Conservation (phyloP, 1,140 invertebrate species). For the Zaprionus capensis region DNA sequence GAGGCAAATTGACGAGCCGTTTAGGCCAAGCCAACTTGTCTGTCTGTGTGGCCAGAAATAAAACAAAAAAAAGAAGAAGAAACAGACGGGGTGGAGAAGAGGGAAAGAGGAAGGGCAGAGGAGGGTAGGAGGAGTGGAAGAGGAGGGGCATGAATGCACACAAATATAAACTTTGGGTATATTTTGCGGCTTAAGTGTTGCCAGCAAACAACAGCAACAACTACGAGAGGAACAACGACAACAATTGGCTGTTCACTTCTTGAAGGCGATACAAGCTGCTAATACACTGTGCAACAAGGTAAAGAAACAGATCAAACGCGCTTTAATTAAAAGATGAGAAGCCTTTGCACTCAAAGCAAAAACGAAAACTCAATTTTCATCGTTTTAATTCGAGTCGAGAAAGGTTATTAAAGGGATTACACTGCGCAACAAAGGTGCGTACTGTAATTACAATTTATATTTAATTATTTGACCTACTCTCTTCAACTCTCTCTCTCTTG, state of each 20-base stretch:
- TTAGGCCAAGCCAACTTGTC: conserved; percentile 45
- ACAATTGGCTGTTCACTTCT: conserved; percentile 41
- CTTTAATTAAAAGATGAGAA: neutral
- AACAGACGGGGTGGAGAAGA: neutral
- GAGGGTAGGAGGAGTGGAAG: neutral
- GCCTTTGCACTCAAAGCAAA: neutral
- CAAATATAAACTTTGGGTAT: conserved; percentile 74
- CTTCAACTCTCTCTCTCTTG: neutral
- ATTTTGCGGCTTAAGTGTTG: conserved; percentile 77
- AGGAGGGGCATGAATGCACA: conserved; percentile 4
- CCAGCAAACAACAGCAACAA: conserved; percentile 48
- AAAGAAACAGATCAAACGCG: neutral
- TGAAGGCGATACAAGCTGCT: conserved; percentile 8
- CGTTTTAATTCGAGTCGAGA: neutral
- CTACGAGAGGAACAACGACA: conserved; percentile 37
- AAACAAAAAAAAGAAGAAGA: conserved; percentile 35
- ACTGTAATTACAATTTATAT: neutral
- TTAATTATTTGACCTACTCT: neutral
- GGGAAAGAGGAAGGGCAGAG: neutral
- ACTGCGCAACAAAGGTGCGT: neutral
- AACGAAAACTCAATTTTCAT: conserved; percentile 6
- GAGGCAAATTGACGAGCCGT: conserved; percentile 65
- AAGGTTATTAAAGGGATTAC: neutral
- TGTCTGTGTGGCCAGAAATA: conserved; percentile 53
- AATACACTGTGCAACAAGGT: conserved; percentile 35